Conservation (phyloP, 2,888 invertebrate genomes). For the Rhamnusium bicolor region DNA sequence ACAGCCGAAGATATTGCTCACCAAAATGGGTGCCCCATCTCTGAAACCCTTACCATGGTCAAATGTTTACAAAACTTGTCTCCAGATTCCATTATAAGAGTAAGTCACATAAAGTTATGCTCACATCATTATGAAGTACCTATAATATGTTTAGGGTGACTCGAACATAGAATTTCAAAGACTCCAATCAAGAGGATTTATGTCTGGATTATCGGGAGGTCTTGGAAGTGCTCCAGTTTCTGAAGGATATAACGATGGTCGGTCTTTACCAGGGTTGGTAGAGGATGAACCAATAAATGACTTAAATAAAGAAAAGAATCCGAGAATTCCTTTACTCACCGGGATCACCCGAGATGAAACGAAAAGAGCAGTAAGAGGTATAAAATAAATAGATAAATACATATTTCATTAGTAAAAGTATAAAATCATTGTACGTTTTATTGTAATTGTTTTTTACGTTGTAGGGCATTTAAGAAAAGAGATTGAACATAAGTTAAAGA, state of each 20-base stretch:
- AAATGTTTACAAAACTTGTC: constrained; percentile 76
- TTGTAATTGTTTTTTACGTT: constrained; percentile 14
- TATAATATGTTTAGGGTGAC: constrained; percentile 73
- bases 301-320: constrained; percentile 72
- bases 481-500: constrained; percentile 67
- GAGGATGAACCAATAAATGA: constrained; percentile 77
- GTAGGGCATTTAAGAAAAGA: constrained; percentile 66
- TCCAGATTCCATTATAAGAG: constrained; percentile 69
- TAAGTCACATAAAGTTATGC: constrained; percentile 55
- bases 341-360: constrained; percentile 85
- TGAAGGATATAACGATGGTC: constrained; percentile 78
- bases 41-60: constrained; percentile 76
- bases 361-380: constrained; percentile 76
- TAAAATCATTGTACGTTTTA: constrained; percentile 28
- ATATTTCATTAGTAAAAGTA: too few species aligned
- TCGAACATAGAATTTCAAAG: constrained; percentile 74
- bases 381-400: not conserved
- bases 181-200: constrained; percentile 75
- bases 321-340: constrained; percentile 79
- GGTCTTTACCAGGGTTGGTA: constrained; percentile 80
- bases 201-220: constrained; percentile 77
- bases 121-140: not conserved
- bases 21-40: constrained; percentile 77
- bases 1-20: constrained; percentile 77
- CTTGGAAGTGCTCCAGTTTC: constrained; percentile 79